Conservation (phyloP, 1,140 invertebrate genomes). For the Carcinoscorpius rotundicauda region DNA sequence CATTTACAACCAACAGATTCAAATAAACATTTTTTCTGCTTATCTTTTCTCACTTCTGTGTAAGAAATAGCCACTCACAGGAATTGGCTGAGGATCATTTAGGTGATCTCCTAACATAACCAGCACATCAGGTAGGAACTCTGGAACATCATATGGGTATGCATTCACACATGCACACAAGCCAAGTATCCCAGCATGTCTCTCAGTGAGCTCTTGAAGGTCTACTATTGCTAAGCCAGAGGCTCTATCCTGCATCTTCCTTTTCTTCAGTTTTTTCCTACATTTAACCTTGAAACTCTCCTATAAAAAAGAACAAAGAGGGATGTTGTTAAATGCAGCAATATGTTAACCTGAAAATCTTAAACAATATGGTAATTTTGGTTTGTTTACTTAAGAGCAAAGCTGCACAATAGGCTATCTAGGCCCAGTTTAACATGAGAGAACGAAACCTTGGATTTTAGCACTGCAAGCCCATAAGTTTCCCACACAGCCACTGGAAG, state of each 20-base stretch:
- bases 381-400: too few species aligned
- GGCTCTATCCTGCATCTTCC: constrained; percentile 35
- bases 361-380: too few species aligned
- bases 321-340: constrained; percentile 1
- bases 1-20: too few species aligned
- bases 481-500: too few species aligned
- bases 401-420: too few species aligned
- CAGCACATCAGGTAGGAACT: constrained; percentile 67
- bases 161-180: constrained; percentile 77
- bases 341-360: too few species aligned
- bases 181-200: constrained; percentile 73
- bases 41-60: too few species aligned
- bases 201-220: constrained; percentile 33
- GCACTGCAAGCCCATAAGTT: too few species aligned
- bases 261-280: constrained; percentile 27
- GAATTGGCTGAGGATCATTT: constrained; percentile 81
- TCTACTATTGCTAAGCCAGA: constrained; percentile 26
- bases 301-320: constrained; percentile 7
- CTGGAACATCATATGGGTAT: constrained; percentile 79
- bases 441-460: too few species aligned
- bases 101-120: constrained; percentile 62
- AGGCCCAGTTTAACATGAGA: too few species aligned
- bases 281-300: constrained; percentile 12
- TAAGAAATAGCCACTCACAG: constrained; percentile 43
- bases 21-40: too few species aligned